Conservation (phyloP, 2,113 vertebrate species). For the Passer domesticus region DNA sequence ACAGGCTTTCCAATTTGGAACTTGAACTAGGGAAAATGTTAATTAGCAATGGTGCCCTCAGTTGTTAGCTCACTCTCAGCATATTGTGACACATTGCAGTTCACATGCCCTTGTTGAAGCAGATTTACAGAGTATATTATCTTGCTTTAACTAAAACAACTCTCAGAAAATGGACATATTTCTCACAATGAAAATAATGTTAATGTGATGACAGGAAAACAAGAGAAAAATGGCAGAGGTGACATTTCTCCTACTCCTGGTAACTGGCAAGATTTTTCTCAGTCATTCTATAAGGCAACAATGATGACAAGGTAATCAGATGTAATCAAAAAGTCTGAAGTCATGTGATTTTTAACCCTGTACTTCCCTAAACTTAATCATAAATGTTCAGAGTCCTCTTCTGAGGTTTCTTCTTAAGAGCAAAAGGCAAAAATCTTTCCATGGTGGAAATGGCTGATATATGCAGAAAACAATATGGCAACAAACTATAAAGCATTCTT, state of each 20-base stretch:
- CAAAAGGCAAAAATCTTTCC: neutral
- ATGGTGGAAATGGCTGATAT: neutral
- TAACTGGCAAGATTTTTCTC: neutral
- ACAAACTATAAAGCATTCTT: neutral
- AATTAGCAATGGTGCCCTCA: neutral
- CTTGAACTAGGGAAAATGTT: neutral
- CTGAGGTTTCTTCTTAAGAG: neutral
- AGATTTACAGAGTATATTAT: neutral
- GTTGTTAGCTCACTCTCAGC: rapidly evolving
- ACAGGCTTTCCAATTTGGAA: neutral
- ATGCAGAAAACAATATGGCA: neutral
- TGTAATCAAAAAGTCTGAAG: neutral
- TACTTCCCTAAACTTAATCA: neutral
- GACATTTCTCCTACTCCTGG: neutral
- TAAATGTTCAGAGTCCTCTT: neutral
- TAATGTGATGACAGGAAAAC: neutral
- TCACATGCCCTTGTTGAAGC: neutral
- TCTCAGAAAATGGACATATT: neutral
- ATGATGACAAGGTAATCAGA: neutral
- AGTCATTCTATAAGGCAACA: neutral
- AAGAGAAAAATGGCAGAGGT: neutral
- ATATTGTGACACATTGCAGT: neutral
- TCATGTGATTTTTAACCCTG: neutral
- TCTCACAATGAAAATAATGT: neutral
- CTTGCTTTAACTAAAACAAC: neutral